phyloP scores from a whole-genome alignment of 1,140 invertebrate species.

The Plutomurus gul region DNA sequence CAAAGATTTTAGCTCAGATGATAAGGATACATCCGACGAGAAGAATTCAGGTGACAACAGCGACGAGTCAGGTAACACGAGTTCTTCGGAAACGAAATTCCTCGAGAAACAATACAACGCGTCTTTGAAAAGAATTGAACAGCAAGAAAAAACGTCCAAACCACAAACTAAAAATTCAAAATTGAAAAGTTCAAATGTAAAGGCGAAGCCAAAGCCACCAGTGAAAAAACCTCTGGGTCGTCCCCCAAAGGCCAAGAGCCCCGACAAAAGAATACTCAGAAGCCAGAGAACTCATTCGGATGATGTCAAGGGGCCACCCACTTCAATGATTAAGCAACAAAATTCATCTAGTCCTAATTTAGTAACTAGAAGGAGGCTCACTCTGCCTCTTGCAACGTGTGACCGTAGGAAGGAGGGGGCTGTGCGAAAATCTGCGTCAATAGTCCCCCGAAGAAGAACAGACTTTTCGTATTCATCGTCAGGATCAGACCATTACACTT shows the following conservation, averaged over 20 bases:
- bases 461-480: conserved; percentile 27
- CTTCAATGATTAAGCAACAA: neutral
- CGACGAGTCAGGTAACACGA: conserved; percentile 41
- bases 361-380: conserved; percentile 23
- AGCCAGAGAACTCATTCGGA: conserved; percentile 43
- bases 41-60: conserved; percentile 21
- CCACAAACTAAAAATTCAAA: neutral
- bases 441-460: conserved; percentile 23
- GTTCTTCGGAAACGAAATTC: conserved; percentile 51
- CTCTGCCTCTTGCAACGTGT: conserved; percentile 11
- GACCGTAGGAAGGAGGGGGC: conserved; percentile 39
- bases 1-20: conserved; percentile 63
- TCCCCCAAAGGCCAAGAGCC: neutral
- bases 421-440: conserved; percentile 47
- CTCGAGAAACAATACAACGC: conserved; percentile 51
- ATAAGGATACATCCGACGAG: conserved; percentile 25
- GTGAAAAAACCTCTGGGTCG: neutral
- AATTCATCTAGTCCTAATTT: neutral
- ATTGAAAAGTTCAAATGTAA: neutral
- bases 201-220: neutral
- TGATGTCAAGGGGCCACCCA: neutral
- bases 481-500: neutral
- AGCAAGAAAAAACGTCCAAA: conserved; percentile 30
- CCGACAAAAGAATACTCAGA: conserved; percentile 41
- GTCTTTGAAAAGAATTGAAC: conserved; percentile 44